These are phyloP conservation scores for Halcyon senegalensis DNA, from an alignment of 2,113 vertebrate species.

Conservation along the genomic window DNA sequence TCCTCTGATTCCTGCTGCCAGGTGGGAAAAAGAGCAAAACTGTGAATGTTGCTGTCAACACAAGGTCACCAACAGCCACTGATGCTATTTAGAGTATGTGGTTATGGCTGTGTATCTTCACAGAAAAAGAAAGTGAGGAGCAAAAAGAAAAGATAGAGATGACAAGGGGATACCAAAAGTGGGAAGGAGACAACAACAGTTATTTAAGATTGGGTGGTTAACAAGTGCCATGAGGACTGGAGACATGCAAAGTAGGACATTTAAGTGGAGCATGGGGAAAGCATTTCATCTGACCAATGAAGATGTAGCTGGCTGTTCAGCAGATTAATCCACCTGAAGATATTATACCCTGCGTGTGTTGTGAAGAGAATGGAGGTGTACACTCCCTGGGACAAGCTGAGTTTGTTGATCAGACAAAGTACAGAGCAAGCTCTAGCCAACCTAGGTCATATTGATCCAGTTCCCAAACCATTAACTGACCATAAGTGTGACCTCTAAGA, in stretches of 20 bases:
- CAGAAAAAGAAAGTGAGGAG: neutral
- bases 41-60: conserved; percentile 50
- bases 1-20: conserved; percentile 24
- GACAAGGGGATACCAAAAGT: conserved; percentile 30
- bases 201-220: conserved; percentile 12
- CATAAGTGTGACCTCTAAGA: neutral
- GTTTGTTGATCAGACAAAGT: neutral
- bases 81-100: conserved; percentile 19
- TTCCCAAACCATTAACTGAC: rapidly evolving
- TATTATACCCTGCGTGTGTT: neutral
- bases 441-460: neutral
- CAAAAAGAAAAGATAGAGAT: neutral
- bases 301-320: neutral
- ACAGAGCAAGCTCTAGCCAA: neutral
- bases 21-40: conserved; percentile 58
- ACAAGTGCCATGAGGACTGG: neutral
- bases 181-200: conserved; percentile 4
- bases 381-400: neutral
- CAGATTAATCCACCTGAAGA: neutral
- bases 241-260: neutral
- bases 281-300: neutral
- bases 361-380: neutral
- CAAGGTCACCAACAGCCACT: conserved; percentile 16
- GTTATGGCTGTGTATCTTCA: neutral
- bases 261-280: neutral